Conservation (phyloP, 2,888 invertebrate genomes). For the Melinaea menophilus region DNA sequence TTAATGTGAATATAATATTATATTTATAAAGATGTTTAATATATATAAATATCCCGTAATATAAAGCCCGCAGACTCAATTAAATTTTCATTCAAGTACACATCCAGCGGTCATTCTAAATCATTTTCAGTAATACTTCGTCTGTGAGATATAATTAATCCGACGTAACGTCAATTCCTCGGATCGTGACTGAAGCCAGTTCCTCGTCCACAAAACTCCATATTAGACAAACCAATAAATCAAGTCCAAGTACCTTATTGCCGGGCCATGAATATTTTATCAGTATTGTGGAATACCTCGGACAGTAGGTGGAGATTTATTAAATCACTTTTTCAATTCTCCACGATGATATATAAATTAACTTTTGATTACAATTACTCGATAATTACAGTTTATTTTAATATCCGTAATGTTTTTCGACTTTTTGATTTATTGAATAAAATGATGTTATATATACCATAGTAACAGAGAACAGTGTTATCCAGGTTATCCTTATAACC, state of each 20-base stretch:
- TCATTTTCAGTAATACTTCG: constrained; percentile 24
- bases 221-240: constrained; percentile 42
- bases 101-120: constrained; percentile 11
- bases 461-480: neutral
- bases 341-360: too few relatives aligned
- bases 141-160: constrained; percentile 33
- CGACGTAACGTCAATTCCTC: constrained; percentile 34
- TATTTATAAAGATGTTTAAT: too few relatives aligned
- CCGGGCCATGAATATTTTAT: neutral
- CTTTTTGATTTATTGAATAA: neutral
- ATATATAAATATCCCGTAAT: too few relatives aligned
- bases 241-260: constrained; percentile 32
- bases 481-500: constrained; percentile 24
- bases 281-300: neutral
- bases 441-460: neutral
- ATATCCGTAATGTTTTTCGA: neutral
- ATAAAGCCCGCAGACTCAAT: neutral
- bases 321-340: too few relatives aligned
- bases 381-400: too few relatives aligned
- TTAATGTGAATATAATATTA: too few relatives aligned
- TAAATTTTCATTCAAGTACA: constrained; percentile 1
- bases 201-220: constrained; percentile 40
- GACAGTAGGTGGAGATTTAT: too few relatives aligned
- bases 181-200: constrained; percentile 36
- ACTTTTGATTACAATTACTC: too few relatives aligned